Base-by-base conservation (phyloP, 2,888 invertebrate genomes). In the Epistrophe grossulariae region DNA sequence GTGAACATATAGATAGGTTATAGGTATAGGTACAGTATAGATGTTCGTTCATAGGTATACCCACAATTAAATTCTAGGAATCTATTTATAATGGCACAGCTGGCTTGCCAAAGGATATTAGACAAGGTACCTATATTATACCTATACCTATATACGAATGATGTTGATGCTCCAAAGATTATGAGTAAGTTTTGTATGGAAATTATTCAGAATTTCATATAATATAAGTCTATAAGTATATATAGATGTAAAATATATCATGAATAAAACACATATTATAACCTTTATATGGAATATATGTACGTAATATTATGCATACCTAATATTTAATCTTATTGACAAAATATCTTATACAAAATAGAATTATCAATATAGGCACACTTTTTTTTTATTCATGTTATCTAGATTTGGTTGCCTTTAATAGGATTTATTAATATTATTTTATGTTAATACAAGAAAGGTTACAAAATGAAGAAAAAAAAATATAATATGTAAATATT, bases 31-130 rank as follows among this genome's bases (percentile, higher is more conserved):
- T 10, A 55, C n/a, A 28, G 52, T 13, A n/a, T 55, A 7, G 15
- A n/a, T n/a, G 8, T 2, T 11, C 11, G 24, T 28, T 8, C 19
- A 11, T n/a, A n/a, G n/a, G n/a, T n/a, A n/a, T 55, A 40, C 8
- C 28, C 70, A 50, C 64, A 84, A 76, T 76, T 66, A 76, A 60
- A 66, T 84, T 71, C 76, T 52, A 76, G 72, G 62, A 84, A 70
- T 74, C 74, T 55, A 64, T 84, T 79, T 62, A 79, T 64, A 64
- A 59, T 55, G 52, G 17, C 60, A 31, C 68, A 74, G 60, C 43
- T 79, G 78, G 66, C 24, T 40, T 45, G 31, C 48, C 48, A 48
- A 66, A 50, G 31, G 45, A 28, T 28, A 28, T 55, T 55, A 15
- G 15, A 28, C 43, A 7, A 62, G 1, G 2, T 38, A 35, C 35